These are phyloP conservation scores for Panopea generosa DNA, from an alignment of 2,888 invertebrate species.

Conservation along the genomic window DNA sequence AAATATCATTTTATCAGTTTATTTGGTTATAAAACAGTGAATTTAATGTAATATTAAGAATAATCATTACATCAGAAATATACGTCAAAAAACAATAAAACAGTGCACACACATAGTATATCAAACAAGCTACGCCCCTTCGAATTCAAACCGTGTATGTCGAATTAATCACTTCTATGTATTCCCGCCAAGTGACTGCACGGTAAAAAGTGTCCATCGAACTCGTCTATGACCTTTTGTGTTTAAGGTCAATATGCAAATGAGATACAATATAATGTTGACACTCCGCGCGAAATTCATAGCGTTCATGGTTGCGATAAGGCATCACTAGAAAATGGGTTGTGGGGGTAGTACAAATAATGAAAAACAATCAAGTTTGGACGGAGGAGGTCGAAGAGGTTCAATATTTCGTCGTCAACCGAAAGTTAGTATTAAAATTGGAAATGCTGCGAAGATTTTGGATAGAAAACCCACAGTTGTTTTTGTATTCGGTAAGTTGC, in stretches of 20 bases:
- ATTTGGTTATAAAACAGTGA: no score
- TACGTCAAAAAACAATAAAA: no score
- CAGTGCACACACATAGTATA: no score
- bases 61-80: no score
- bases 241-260: conserved; percentile 57
- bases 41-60: no score
- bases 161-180: no score
- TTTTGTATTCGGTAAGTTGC: conserved; percentile 73
- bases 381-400: conserved; percentile 31
- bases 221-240: conserved; percentile 41
- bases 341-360: conserved; percentile 70
- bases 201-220: no score
- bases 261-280: conserved; percentile 31
- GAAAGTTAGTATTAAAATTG: conserved; percentile 69
- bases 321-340: conserved; percentile 63
- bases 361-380: conserved; percentile 29
- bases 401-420: conserved; percentile 53
- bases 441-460: conserved; percentile 64
- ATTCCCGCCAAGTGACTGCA: no score
- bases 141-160: no score
- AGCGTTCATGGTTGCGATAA: conserved; percentile 24
- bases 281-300: conserved; percentile 59
- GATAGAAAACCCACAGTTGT: conserved; percentile 64
- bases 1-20: no score
- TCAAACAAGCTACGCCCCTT: no score